Conservation (phyloP, 2,113 vertebrate species). For the Enhydra lutris region DNA sequence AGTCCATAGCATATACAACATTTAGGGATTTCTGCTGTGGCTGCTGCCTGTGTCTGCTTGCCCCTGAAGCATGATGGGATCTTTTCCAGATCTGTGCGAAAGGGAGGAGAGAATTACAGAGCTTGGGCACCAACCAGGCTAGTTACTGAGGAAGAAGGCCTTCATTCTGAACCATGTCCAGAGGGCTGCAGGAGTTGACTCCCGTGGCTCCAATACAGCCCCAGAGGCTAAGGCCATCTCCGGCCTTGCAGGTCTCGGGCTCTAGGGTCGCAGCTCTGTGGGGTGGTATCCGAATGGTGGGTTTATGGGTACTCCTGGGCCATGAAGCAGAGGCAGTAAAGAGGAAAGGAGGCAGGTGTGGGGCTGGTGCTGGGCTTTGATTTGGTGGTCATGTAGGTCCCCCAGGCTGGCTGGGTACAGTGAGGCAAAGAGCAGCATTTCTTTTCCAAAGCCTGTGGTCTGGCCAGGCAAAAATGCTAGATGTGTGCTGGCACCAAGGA, state of each 20-base stretch:
- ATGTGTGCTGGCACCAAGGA: neutral
- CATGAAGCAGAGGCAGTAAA: neutral
- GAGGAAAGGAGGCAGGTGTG: neutral
- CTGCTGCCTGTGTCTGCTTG: neutral
- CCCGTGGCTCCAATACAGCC: neutral
- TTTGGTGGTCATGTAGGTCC: neutral
- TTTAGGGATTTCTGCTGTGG: neutral
- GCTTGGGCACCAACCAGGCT: neutral
- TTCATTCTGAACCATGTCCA: neutral
- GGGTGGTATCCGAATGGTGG: neutral
- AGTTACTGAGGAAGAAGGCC: neutral
- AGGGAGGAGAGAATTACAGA: neutral
- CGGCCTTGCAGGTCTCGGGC: neutral
- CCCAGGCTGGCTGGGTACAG: neutral
- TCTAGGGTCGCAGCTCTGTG: neutral
- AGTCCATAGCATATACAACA: neutral
- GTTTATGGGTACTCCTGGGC: neutral
- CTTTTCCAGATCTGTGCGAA: neutral
- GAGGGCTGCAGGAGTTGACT: neutral
- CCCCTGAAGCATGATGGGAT: neutral
- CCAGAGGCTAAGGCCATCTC: neutral
- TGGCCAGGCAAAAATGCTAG: neutral
- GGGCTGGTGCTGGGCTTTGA: neutral
- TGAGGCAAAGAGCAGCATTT: neutral
- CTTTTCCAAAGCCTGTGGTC: neutral